phyloP scores from a whole-genome alignment of 2,113 vertebrate species.

The Festucalex cinctus region DNA sequence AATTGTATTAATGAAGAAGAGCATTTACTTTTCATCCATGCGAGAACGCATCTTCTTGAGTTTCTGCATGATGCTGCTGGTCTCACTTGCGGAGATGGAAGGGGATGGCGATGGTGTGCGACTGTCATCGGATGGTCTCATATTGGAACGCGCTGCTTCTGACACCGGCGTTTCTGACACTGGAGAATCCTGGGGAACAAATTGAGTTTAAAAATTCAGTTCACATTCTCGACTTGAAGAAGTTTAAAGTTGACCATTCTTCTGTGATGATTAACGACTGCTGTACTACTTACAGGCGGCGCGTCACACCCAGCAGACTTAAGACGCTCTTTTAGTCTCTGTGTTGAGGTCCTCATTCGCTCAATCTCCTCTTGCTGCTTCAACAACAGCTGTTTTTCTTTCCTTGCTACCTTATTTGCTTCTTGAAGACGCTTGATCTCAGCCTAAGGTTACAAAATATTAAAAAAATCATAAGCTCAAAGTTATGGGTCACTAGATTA shows the following conservation, averaged over 20 bases:
- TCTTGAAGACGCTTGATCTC: conserved; percentile 97
- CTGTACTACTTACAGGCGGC: conserved; percentile 64
- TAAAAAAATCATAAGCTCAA: background rate
- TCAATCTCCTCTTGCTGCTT: conserved; percentile 96
- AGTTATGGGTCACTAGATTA: background rate
- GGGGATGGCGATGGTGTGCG: conserved; percentile 84
- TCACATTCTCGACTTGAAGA: background rate
- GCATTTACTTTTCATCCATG: conserved; percentile 93
- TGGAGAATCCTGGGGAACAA: conserved; percentile 72
- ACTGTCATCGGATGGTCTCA: conserved; percentile 74
- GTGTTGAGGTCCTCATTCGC: conserved; percentile 87
- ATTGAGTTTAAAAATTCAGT: background rate
- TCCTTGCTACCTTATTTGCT: conserved; percentile 90
- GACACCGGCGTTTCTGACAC: conserved; percentile 63
- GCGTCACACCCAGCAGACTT: conserved; percentile 81
- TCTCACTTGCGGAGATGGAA: conserved; percentile 93
- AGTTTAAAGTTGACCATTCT: background rate
- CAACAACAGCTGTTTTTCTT: conserved; percentile 91
- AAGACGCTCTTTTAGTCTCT: conserved; percentile 88
- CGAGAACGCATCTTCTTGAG: conserved; percentile 96
- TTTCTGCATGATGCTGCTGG: conserved; percentile 98
- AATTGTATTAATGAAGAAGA: conserved; percentile 1
- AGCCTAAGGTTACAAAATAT: conserved; percentile 69
- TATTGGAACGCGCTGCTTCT: conserved; percentile 67
- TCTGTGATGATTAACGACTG: background rate